Conservation (phyloP, 2,113 vertebrate genomes). For the Tupaia tana region DNA sequence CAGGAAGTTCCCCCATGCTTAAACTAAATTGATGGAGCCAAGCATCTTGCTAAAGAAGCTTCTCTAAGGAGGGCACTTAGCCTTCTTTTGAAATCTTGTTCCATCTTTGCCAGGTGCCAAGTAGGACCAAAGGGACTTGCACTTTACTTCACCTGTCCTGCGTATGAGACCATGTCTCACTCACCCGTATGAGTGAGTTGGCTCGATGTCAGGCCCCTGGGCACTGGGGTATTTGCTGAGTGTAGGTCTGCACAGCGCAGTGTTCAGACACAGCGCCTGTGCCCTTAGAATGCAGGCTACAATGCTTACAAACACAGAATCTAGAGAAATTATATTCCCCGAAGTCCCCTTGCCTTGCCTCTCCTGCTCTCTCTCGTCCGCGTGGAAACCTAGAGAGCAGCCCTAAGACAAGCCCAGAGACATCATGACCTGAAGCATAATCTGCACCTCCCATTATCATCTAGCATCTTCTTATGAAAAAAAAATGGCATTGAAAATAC, state of each 20-base stretch:
- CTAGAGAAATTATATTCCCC: background rate
- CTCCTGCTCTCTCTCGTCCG: background rate
- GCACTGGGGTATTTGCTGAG: background rate
- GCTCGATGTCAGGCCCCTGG: background rate
- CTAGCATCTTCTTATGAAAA: background rate
- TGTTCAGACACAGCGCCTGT: background rate
- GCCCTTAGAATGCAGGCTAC: background rate
- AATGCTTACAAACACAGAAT: background rate
- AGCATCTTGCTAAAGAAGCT: background rate
- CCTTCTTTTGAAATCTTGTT: background rate
- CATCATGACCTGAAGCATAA: background rate
- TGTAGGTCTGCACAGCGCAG: rapidly evolving
- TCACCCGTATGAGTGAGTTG: rapidly evolving
- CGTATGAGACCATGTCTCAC: background rate
- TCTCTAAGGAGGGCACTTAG: no score
- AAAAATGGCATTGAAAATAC: background rate
- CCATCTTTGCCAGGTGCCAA: background rate
- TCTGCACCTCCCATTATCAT: background rate
- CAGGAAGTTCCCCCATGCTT: background rate
- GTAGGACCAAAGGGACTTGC: rapidly evolving
- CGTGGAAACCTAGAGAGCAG: background rate
- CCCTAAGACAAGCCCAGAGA: background rate
- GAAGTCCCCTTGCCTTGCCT: background rate
- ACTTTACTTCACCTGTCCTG: background rate
- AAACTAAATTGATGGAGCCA: background rate